Conservation (phyloP, 2,113 vertebrate species). For the Sinosuthora webbiana region DNA sequence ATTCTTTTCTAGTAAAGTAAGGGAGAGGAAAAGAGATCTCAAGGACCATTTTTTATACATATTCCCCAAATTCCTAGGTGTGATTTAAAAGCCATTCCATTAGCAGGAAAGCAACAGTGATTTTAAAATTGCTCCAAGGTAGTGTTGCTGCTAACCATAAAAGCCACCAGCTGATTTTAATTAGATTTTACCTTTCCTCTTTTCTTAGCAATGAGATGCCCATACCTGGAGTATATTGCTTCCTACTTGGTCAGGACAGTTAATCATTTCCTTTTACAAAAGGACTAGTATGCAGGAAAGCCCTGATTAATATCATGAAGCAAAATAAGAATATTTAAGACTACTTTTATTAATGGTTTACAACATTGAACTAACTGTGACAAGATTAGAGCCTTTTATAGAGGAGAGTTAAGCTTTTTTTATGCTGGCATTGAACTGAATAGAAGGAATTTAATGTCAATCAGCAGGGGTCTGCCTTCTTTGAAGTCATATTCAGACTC, state of each 20-base stretch:
- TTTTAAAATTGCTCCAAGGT: constrained; percentile 29
- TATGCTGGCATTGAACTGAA: neutral
- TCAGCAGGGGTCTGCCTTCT: constrained; percentile 1
- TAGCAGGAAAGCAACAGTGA: constrained; percentile 19
- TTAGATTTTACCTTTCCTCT: constrained; percentile 72
- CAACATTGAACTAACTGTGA: constrained; percentile 26
- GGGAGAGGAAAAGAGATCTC: neutral
- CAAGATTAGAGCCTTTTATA: constrained; percentile 26
- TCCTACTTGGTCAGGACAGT: constrained; percentile 36
- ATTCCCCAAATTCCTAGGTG: constrained; percentile 1
- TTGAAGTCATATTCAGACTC: neutral
- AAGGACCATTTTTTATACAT: neutral
- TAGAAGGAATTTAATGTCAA: neutral
- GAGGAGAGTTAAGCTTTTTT: constrained; percentile 5
- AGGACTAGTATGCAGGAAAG: constrained; percentile 10
- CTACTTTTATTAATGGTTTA: constrained; percentile 44
- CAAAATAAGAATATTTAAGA: constrained; percentile 17
- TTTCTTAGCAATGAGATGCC: constrained; percentile 39
- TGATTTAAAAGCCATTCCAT: constrained; percentile 42
- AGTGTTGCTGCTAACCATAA: constrained; percentile 29
- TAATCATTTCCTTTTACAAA: constrained; percentile 63
- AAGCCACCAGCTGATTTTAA: constrained; percentile 76
- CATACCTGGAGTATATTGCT: constrained; percentile 31
- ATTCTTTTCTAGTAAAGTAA: neutral
- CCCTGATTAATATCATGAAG: neutral